These are phyloP conservation scores for Sebastes trivittatus DNA, from an alignment of 2,797 vertebrate genomes.

Conservation along the genomic window DNA sequence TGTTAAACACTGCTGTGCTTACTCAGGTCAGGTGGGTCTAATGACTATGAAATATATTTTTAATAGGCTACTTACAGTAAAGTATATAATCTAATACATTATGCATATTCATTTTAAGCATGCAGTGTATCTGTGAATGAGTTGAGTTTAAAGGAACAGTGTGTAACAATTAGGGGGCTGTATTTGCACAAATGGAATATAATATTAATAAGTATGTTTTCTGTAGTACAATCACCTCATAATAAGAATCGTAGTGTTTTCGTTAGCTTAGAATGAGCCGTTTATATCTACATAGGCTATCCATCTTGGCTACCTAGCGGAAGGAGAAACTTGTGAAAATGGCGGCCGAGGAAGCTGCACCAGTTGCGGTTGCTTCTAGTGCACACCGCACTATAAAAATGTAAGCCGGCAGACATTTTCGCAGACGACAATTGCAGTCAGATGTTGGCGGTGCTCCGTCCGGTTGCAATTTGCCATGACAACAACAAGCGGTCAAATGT, in stretches of 20 bases:
- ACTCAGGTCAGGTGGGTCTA: background rate
- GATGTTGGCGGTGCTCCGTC: background rate
- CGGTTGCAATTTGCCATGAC: too few species aligned
- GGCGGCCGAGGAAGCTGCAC: background rate
- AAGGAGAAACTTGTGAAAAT: background rate
- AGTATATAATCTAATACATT: background rate
- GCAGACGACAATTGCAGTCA: background rate
- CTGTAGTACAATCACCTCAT: background rate
- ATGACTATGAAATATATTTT: background rate
- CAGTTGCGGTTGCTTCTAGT: background rate
- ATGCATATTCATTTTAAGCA: background rate
- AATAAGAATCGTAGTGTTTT: background rate
- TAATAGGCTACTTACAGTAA: background rate
- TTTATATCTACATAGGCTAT: too few species aligned
- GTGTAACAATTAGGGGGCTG: background rate
- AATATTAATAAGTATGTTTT: background rate
- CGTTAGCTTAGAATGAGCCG: too few species aligned
- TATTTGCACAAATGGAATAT: background rate
- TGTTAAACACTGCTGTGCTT: constrained; percentile 3
- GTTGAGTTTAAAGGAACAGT: background rate
- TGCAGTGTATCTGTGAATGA: background rate
- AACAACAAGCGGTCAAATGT: too few species aligned
- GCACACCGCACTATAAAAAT: background rate
- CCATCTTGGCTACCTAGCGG: background rate
- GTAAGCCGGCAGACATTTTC: background rate